Conservation (phyloP, 2,113 vertebrate species). For the Nycticryphes semicollaris region DNA sequence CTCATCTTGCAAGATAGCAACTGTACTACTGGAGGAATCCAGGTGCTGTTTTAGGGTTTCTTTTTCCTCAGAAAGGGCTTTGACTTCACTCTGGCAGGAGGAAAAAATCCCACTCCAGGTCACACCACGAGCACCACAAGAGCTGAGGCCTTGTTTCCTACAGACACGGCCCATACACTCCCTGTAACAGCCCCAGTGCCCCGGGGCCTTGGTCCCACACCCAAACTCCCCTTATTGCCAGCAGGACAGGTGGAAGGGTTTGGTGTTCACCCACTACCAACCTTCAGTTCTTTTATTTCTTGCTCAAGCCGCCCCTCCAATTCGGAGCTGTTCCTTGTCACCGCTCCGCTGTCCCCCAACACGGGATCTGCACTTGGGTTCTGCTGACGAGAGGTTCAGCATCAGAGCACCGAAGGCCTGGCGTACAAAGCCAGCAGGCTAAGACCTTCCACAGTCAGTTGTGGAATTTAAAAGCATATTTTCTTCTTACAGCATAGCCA, state of each 20-base stretch:
- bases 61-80: conserved; percentile 76
- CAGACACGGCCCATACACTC: too few relatives aligned
- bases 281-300: conserved; percentile 86
- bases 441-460: accelerated
- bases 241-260: neutral
- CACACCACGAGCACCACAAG: neutral
- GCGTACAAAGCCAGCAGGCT: accelerated
- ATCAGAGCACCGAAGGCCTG: neutral
- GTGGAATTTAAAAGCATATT: neutral
- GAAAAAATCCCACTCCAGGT: neutral
- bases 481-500: neutral
- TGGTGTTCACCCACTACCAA: conserved; percentile 40
- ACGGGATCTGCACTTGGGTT: neutral
- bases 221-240: neutral
- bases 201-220: neutral
- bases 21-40: conserved; percentile 87
- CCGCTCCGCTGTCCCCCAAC: conserved; percentile 16
- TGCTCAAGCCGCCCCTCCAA: conserved; percentile 78
- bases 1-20: conserved; percentile 89
- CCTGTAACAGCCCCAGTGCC: neutral
- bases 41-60: conserved; percentile 82
- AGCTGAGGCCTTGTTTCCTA: neutral
- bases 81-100: conserved; percentile 79
- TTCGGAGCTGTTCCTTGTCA: conserved; percentile 63
- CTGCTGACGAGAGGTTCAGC: conserved; percentile 56